These are phyloP conservation scores for Caenorhabditis imperialis DNA, from an alignment of 2,888 invertebrate species.

Conservation along the genomic window DNA sequence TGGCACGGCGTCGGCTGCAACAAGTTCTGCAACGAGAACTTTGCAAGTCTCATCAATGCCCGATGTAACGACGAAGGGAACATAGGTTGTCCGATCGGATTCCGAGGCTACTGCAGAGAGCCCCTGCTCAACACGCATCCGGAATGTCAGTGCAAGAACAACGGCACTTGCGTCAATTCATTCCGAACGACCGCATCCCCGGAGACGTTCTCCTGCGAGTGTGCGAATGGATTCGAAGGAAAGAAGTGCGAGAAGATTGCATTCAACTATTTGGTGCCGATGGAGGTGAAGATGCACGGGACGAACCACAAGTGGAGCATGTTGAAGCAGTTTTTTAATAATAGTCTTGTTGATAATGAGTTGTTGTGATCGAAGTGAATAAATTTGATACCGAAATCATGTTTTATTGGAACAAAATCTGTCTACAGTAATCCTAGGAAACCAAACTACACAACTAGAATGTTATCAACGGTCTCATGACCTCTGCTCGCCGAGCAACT, in stretches of 20 bases:
- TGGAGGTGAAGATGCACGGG: background rate
- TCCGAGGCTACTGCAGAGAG: slow-evolving; percentile 21
- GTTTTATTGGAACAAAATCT: too few relatives aligned
- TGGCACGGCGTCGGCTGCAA: slow-evolving; percentile 22
- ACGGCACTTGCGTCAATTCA: slow-evolving; percentile 28
- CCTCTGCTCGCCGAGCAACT: too few relatives aligned
- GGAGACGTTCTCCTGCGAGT: slow-evolving; percentile 22
- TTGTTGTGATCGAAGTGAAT: background rate
- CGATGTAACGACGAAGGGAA: slow-evolving; percentile 25
- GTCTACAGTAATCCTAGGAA: too few relatives aligned
- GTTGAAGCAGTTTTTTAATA: background rate
- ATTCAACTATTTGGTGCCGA: background rate
- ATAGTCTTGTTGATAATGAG: background rate
- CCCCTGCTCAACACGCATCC: slow-evolving; percentile 6
- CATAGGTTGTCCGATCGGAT: slow-evolving; percentile 26
- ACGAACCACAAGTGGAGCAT: background rate
- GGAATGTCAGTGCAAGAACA: slow-evolving; percentile 25
- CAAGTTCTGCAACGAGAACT: slow-evolving; percentile 14
- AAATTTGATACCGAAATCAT: too few relatives aligned
- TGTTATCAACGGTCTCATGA: too few relatives aligned
- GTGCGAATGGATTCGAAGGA: slow-evolving; percentile 22
- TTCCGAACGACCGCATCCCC: slow-evolving; percentile 5
- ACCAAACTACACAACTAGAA: too few relatives aligned
- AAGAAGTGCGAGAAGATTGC: slow-evolving; percentile 19
- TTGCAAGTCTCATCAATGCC: slow-evolving; percentile 4